Conservation (phyloP, 1,140 invertebrate genomes). For the Drosophila persimilis region DNA sequence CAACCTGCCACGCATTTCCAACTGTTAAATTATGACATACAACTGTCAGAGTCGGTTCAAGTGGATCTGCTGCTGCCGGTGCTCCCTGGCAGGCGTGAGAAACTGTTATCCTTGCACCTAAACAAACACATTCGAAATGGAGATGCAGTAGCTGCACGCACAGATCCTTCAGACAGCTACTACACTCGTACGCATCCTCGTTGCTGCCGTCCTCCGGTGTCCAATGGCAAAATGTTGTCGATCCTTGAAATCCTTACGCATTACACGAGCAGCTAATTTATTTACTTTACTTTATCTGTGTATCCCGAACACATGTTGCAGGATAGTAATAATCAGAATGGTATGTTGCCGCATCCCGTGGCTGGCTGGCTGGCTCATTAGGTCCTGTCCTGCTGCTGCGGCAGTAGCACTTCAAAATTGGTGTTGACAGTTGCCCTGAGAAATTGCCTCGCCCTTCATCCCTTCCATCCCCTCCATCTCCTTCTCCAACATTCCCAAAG, state of each 20-base stretch:
- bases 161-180: slow-evolving; percentile 23
- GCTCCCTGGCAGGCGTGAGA: slow-evolving; percentile 64
- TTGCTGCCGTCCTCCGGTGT: slow-evolving; percentile 33
- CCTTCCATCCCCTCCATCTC: slow-evolving; percentile 17
- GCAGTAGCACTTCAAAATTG: slow-evolving; percentile 70
- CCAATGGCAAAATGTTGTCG: slow-evolving; percentile 58
- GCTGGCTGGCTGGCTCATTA: slow-evolving; percentile 48
- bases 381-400: slow-evolving; percentile 30
- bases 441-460: slow-evolving; percentile 62
- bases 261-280: slow-evolving; percentile 70
- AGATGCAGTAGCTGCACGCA: slow-evolving; percentile 57
- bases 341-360: slow-evolving; percentile 11
- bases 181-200: slow-evolving; percentile 6
- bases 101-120: slow-evolving; percentile 73
- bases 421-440: slow-evolving; percentile 71
- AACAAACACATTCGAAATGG: slow-evolving; percentile 59
- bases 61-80: slow-evolving; percentile 34
- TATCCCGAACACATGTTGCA: slow-evolving; percentile 50
- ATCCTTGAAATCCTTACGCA: slow-evolving; percentile 32
- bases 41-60: slow-evolving; percentile 69
- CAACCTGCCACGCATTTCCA: slow-evolving; percentile 59
- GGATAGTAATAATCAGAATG: slow-evolving; percentile 46
- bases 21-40: slow-evolving; percentile 77
- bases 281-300: slow-evolving; percentile 48
- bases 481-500: slow-evolving; percentile 1